Base-by-base conservation (phyloP, 2,113 vertebrate genomes). In the Sander vitreus region DNA sequence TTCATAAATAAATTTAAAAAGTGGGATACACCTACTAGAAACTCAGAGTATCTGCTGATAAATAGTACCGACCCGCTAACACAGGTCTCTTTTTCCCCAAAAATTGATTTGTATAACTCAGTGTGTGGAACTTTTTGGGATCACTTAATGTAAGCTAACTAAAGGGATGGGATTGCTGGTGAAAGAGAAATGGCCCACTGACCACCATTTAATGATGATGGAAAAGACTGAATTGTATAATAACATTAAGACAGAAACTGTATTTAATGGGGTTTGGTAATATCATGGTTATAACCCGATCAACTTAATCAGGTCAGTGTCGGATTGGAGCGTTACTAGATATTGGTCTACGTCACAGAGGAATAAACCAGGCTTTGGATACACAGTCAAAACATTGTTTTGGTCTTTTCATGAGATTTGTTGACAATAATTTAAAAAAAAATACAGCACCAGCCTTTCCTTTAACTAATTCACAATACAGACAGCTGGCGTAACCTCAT, bases 391-490 rank as follows among this genome's bases (percentile, higher is more conserved):
- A 21, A 15, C 5, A 2, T 51, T 25, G 7, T 15, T 9, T 64
- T 45, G 67, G 64, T 64, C 70, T 72, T 58, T 69, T 48, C n/a
- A n/a, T 18, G 5, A 30, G 11, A 59, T 69, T 48, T 64, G 69
- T 13, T 48, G 39, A 66, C 55, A 45, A 33, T 25, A n/a, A 33
- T 25, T n/a, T n/a, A n/a, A n/a, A 19, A 18, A 6, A 48, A 64
- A 5, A 70, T 16, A 73, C n/a, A 83, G 16, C 50, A 13, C 13
- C 53, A 59, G 33, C 21, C 3, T 54, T 45, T 57, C 10, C 4
- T 57, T 39, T 1, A 55, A 63, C 39, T 51, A 23, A 19, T 43
- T 13, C 63, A 74, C 78, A 23, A 53, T 15, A 47, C 39, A 70
- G 3, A 43, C 36, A 60, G 55, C 43, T 15, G 19, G 60, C 10